phyloP scores from a whole-genome alignment of 1,140 invertebrate genomes.

The Cotesia vestalis region DNA sequence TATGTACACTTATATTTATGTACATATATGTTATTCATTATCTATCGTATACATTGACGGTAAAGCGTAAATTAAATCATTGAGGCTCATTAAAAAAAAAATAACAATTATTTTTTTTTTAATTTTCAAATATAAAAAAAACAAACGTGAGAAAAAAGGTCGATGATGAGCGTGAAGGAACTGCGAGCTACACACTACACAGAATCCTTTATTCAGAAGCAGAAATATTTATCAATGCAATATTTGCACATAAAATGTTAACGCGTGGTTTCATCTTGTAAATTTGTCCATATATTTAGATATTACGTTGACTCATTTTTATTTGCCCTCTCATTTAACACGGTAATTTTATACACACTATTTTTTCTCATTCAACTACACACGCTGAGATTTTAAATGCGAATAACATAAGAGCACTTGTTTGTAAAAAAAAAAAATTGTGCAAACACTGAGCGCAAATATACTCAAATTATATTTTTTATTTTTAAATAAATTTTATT shows the following conservation, averaged over 20 bases:
- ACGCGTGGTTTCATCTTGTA: slow-evolving; percentile 20
- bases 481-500: no score
- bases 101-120: not conserved
- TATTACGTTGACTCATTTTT: slow-evolving; percentile 45
- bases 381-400: no score
- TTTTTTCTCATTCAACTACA: not conserved
- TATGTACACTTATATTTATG: not conserved
- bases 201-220: slow-evolving; percentile 52
- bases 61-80: slow-evolving; percentile 5
- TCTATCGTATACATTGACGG: no score
- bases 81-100: not conserved
- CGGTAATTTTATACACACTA: not conserved
- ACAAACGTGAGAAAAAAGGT: slow-evolving; percentile 32
- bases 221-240: slow-evolving; percentile 61
- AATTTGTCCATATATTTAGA: no score
- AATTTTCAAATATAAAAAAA: slow-evolving; percentile 30
- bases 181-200: not conserved
- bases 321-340: slow-evolving; percentile 56
- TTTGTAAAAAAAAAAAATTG: no score
- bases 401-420: no score
- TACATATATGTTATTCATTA: not conserved
- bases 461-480: no score
- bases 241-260: slow-evolving; percentile 50
- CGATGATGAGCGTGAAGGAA: slow-evolving; percentile 23
- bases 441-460: no score